Conservation (phyloP, 92 coral and sea anemone genomes). For the Diadumene lineata region DNA sequence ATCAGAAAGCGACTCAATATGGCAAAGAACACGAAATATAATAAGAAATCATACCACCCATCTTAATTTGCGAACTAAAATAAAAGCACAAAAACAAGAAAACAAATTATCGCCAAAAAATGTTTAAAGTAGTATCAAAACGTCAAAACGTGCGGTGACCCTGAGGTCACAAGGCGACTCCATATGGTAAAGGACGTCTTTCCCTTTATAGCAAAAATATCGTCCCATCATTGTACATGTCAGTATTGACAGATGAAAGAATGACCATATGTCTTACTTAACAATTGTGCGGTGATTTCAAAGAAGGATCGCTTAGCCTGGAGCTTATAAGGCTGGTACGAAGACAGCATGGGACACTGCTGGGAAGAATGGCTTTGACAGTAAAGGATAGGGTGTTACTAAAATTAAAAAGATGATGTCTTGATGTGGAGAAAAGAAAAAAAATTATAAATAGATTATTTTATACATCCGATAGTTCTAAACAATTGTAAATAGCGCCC, state of each 20-base stretch:
- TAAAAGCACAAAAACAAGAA: neutral
- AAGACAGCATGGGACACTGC: neutral
- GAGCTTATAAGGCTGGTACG: conserved; percentile 5
- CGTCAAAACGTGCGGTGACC: conserved; percentile 10
- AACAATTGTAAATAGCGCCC: neutral
- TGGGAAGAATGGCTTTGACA: neutral
- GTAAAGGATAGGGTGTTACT: neutral
- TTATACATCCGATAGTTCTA: too few species aligned
- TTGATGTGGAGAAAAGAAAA: neutral
- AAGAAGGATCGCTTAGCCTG: conserved; percentile 22
- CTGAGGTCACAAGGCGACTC: conserved; percentile 9
- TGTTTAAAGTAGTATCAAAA: too few species aligned
- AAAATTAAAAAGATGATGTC: neutral
- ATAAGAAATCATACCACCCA: too few species aligned
- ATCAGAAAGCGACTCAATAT: too few species aligned
- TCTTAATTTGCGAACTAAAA: too few species aligned
- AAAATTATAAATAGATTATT: too few species aligned
- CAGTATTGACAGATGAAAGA: conserved; percentile 38
- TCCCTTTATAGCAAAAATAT: conserved; percentile 17
- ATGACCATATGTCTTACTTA: conserved; percentile 10
- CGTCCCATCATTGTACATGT: conserved; percentile 19
- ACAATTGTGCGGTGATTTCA: conserved; percentile 26
- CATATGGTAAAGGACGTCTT: neutral
- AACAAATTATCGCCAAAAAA: conserved; percentile 36
- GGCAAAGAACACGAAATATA: too few species aligned